These are phyloP conservation scores for Metallyticus violacea DNA, from an alignment of 2,888 invertebrate genomes.

Conservation along the genomic window DNA sequence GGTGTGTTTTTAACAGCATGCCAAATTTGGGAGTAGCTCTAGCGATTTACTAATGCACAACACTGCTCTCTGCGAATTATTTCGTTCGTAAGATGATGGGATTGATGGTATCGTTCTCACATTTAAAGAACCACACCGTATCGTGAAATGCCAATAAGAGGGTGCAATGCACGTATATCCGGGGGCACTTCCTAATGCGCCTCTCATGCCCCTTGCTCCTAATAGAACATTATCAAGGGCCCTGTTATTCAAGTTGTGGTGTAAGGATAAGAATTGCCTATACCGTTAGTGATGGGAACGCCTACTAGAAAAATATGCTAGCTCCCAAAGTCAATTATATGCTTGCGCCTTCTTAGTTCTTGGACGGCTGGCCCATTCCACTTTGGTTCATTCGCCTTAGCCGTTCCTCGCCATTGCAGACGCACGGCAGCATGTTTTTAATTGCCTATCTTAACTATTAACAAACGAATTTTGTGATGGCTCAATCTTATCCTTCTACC, in stretches of 20 bases:
- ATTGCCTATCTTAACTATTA: not conserved
- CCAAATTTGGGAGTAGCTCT: no score
- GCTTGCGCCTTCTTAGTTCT: not conserved
- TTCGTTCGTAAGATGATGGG: no score
- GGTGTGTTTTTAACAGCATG: no score
- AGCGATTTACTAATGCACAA: no score
- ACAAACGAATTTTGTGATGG: not conserved
- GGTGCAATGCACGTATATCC: not conserved
- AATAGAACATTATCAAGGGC: not conserved
- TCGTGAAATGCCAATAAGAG: not conserved
- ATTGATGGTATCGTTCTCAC: not conserved
- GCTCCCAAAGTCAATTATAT: not conserved
- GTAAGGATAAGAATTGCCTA: not conserved
- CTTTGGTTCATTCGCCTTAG: not conserved
- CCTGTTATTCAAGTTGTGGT: not conserved
- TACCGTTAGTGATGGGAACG: not conserved
- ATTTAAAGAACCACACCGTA: not conserved
- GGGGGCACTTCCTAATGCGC: not conserved
- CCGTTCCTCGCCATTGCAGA: no score
- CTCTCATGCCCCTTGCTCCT: not conserved
- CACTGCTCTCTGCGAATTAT: not conserved
- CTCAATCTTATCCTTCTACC: not conserved
- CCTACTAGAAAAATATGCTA: not conserved
- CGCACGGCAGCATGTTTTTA: not conserved
- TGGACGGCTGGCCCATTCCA: not conserved